Evolutionary conservation across 2,888 invertebrate genomes (phyloP), one percentile per base, ranked within the genome.

Genomic region (Tridacna gigas): DNA sequence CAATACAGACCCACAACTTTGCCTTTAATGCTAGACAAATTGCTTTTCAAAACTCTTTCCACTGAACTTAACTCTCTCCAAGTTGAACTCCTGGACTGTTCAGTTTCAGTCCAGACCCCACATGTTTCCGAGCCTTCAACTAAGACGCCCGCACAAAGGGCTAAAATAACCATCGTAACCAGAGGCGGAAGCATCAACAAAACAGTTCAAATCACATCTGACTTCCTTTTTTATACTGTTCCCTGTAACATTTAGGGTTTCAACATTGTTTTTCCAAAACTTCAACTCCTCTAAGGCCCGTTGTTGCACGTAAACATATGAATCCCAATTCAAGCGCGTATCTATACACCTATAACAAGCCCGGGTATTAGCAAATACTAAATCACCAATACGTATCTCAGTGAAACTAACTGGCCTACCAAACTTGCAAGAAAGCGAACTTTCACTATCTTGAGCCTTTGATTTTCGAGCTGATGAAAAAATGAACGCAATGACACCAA

Each of bases 371-470:
- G 60, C 20, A 12, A 67, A 26, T 9, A 80, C 69, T 63, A 25
- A 3, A 12, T 71, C n/a, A 7, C 80, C 80, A n/a, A 80, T 28
- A 0, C 76, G n/a, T 51, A 47, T 37, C 76, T 69, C 37, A 80
- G 18, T 9, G 80, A 80, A 63, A 76, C 67, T 15, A 80, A 65
- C 51, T 76, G 76, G 9, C 80, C 80, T 0, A 60, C 69, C 0
- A 80, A 0, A 60, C 80, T 15, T 37, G 74, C 60, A n/a, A 74
- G 18, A 18, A 51, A 37, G 9, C 74, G 15, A n/a, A 74, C 74
- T 25, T 11, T 47, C 15, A 74, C 18, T 18, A 74, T 60, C 9
- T 67, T n/a, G 18, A 74, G 26, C 26, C 9, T 26, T 20, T 26
- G 12, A 13, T 13, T 37, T 60, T 22, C 61, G 13, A 74, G 7